These are phyloP conservation scores for Drosophila nigricruria DNA, from an alignment of 2,888 invertebrate species.

Conservation along the genomic window DNA sequence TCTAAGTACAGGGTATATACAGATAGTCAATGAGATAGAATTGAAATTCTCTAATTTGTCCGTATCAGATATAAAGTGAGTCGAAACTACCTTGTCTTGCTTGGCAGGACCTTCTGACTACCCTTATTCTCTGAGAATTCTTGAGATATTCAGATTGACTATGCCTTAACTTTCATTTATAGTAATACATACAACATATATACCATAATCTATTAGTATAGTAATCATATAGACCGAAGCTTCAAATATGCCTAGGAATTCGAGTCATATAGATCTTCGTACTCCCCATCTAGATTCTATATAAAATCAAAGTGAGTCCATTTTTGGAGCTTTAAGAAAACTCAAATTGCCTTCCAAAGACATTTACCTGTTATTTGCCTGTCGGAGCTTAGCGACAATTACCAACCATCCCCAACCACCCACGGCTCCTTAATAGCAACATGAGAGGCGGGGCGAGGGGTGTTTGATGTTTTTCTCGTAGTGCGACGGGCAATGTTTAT, in stretches of 20 bases:
- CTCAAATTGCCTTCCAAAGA: conserved; percentile 5
- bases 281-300: not conserved
- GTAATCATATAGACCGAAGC: too few relatives aligned
- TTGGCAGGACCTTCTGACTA: too few relatives aligned
- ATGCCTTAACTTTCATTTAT: too few relatives aligned
- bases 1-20: too few relatives aligned
- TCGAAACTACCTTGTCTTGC: too few relatives aligned
- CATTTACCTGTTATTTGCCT: conserved; percentile 16
- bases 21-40: too few relatives aligned
- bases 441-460: not conserved
- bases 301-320: not conserved
- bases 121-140: too few relatives aligned
- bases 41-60: too few relatives aligned
- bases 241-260: too few relatives aligned
- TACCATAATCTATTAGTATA: too few relatives aligned
- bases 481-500: conserved; percentile 46
- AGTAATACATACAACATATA: too few relatives aligned
- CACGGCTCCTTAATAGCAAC: not conserved
- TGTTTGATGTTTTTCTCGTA: not conserved
- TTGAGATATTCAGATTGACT: not conserved
- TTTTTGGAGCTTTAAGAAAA: not conserved
- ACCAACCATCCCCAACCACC: not conserved
- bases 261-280: not conserved
- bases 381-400: conserved; percentile 8
- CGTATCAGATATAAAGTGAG: too few relatives aligned